Evolutionary conservation across 2,113 vertebrate genomes (phyloP).

Genomic region (Tachycineta bicolor): DNA sequence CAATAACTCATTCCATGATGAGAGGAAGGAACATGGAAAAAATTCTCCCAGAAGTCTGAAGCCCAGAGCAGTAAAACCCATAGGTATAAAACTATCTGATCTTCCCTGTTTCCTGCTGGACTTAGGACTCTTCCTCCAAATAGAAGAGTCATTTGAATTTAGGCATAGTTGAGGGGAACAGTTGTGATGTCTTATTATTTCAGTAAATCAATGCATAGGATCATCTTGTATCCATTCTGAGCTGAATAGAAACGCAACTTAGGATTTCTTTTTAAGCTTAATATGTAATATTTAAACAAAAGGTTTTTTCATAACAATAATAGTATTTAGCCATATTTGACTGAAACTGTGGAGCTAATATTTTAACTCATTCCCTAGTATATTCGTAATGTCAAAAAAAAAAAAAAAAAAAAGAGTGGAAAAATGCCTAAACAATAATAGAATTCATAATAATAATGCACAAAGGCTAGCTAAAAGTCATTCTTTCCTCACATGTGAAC

Average conservation of each 20-base stretch:
- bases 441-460: neutral
- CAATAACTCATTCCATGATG: neutral
- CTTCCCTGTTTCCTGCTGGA: neutral
- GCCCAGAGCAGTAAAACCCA: neutral
- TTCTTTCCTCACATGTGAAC: neutral
- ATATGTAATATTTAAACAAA: neutral
- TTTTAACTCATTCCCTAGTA: neutral
- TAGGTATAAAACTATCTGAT: neutral
- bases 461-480: fast-evolving
- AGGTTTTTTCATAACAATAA: neutral
- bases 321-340: neutral
- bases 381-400: neutral
- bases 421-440: neutral
- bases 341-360: neutral
- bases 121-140: neutral
- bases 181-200: neutral
- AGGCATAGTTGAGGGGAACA: fast-evolving
- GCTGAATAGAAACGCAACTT: neutral
- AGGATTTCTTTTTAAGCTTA: neutral
- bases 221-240: neutral
- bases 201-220: neutral
- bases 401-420: neutral
- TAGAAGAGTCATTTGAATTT: neutral
- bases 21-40: neutral
- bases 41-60: neutral